Evolutionary conservation across 1,140 invertebrate species (phyloP).

Genomic region (Drosophila pallidifrons): DNA sequence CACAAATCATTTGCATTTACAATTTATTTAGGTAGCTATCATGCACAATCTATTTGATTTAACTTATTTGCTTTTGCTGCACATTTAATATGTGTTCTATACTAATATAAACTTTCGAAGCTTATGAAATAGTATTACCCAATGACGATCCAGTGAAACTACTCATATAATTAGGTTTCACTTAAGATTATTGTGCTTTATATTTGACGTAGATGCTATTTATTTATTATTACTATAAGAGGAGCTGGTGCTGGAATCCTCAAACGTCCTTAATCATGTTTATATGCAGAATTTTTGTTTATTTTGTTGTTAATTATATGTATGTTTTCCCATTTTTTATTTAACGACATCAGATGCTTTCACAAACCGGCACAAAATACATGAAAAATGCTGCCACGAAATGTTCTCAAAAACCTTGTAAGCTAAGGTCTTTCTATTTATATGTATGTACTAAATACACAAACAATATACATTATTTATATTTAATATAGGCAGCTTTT

Average conservation of each 20-base stretch:
- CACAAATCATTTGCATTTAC: conserved; percentile 67
- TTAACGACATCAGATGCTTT: conserved; percentile 15
- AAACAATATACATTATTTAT: conserved; percentile 32
- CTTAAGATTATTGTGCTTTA: conserved; percentile 53
- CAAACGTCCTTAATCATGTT: conserved; percentile 34
- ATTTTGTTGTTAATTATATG: conserved; percentile 29
- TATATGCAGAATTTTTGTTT: conserved; percentile 55
- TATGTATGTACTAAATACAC: conserved; percentile 39
- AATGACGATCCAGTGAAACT: conserved; percentile 53
- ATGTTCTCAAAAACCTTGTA: conserved; percentile 66
- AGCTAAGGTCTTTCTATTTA: conserved; percentile 50
- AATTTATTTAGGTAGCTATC: conserved; percentile 39
- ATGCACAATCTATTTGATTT: conserved; percentile 33
- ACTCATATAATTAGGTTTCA: conserved; percentile 54
- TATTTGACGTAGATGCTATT: conserved; percentile 48
- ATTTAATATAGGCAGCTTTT: conserved; percentile 45
- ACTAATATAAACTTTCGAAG: conserved; percentile 36
- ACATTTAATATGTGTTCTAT: conserved; percentile 33
- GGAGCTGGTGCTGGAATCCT: conserved; percentile 9
- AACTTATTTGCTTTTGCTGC: conserved; percentile 18
- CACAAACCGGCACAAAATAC: conserved; percentile 9
- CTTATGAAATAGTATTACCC: conserved; percentile 72
- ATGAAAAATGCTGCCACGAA: conserved; percentile 26
- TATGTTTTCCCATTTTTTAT: conserved; percentile 15
- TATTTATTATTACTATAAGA: conserved; percentile 27